phyloP scores from a whole-genome alignment of 92 coral and sea anemone species.

The Umimayanthus kanabou region DNA sequence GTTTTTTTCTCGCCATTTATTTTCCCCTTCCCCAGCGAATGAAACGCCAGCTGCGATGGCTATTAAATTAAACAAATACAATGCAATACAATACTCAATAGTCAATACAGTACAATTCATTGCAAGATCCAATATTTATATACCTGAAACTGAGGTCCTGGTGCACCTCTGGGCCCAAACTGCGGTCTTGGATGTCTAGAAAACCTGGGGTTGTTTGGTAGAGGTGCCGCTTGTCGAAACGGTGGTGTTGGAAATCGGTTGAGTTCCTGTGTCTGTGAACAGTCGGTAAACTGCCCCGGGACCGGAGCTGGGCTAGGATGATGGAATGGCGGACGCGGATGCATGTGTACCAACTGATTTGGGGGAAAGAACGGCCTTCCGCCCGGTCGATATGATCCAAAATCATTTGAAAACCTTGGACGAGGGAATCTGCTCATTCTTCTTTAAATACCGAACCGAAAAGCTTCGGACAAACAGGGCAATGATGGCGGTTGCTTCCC shows the following conservation, averaged over 20 bases:
- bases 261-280: background rate
- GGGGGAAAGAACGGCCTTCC: background rate
- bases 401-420: background rate
- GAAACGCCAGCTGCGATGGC: too few relatives aligned
- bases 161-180: constrained; percentile 4
- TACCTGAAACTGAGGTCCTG: constrained; percentile 9
- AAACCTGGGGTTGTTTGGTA: background rate
- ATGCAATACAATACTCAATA: too few relatives aligned
- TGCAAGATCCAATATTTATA: too few relatives aligned
- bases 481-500: background rate
- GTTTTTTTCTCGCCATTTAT: too few relatives aligned
- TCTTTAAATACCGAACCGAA: background rate
- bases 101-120: too few relatives aligned
- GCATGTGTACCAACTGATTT: background rate
- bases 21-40: too few relatives aligned
- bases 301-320: background rate
- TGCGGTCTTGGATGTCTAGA: constrained; percentile 14
- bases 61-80: too few relatives aligned
- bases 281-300: background rate
- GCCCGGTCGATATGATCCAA: background rate
- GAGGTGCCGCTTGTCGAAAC: background rate
- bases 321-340: background rate
- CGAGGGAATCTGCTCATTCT: constrained; percentile 6
- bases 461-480: too few relatives aligned
- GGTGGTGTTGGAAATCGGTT: background rate